Evolutionary conservation across 1,140 invertebrate genomes (phyloP).

Genomic region (Paralvinella palmiformis): DNA sequence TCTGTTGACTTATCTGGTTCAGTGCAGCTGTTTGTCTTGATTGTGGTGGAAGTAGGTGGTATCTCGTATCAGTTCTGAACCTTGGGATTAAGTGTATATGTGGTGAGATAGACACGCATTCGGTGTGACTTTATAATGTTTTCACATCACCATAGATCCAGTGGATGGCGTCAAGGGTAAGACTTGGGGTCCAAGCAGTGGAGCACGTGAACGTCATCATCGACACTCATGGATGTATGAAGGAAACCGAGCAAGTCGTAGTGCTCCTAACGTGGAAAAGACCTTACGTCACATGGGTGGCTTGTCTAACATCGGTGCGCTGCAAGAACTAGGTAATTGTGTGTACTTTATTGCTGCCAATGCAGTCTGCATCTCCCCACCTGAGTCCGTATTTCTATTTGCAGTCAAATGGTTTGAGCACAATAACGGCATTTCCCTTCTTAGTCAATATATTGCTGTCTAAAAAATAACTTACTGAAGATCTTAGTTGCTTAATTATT

Average conservation of each 20-base stretch:
- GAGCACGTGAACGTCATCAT: slow-evolving; percentile 78
- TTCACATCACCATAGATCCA: slow-evolving; percentile 56
- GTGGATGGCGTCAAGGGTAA: slow-evolving; percentile 94
- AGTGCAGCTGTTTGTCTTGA: no score
- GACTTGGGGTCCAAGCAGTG: slow-evolving; percentile 92
- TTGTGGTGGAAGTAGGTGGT: no score
- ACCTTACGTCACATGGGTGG: slow-evolving; percentile 53
- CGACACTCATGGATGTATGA: slow-evolving; percentile 43
- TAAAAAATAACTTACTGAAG: no score
- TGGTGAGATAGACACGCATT: no score
- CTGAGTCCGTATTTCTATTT: slow-evolving; percentile 1
- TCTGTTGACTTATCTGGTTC: no score
- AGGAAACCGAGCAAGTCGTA: slow-evolving; percentile 47
- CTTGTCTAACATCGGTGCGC: slow-evolving; percentile 48
- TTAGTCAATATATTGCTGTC: no score
- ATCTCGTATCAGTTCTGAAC: no score
- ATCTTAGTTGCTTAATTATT: no score
- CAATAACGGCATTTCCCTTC: not conserved
- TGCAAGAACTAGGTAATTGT: slow-evolving; percentile 53
- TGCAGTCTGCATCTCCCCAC: slow-evolving; percentile 56
- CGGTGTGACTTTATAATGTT: no score
- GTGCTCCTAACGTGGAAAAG: slow-evolving; percentile 70
- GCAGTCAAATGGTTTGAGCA: not conserved
- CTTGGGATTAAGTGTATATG: no score
- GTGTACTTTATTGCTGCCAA: slow-evolving; percentile 56